Conservation (phyloP, 2,888 invertebrate genomes). For the Aethes cnicana region DNA sequence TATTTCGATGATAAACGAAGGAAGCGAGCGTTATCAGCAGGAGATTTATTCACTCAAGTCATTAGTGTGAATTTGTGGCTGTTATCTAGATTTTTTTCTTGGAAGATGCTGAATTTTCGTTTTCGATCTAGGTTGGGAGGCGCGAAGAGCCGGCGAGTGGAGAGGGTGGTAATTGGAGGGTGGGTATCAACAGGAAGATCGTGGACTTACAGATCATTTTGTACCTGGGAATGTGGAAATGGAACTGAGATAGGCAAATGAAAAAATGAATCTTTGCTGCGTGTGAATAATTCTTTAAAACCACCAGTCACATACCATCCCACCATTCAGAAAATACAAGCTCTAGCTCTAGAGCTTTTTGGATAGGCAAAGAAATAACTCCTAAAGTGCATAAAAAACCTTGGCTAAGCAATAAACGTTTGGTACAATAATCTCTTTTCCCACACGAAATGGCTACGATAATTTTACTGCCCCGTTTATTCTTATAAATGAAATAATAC, state of each 20-base stretch:
- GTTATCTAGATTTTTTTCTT: conserved; percentile 62
- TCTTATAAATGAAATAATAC: conserved; percentile 59
- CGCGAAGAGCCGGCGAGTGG: conserved; percentile 66
- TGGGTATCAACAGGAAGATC: conserved; percentile 60
- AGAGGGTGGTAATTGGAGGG: conserved; percentile 77
- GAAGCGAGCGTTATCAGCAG: conserved; percentile 32
- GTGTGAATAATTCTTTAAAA: no score
- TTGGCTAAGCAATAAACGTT: not conserved
- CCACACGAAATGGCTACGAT: conserved; percentile 5
- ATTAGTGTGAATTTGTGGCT: conserved; percentile 64
- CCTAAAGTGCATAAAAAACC: not conserved
- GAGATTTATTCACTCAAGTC: conserved; percentile 47
- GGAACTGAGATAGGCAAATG: not conserved
- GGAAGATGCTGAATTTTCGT: conserved; percentile 78
- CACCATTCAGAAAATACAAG: no score
- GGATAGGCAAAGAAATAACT: no score
- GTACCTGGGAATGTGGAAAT: not conserved
- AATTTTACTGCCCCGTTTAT: conserved; percentile 35
- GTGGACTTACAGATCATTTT: conserved; percentile 7
- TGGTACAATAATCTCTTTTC: not conserved
- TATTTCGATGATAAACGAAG: conserved; percentile 29
- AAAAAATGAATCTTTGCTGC: no score
- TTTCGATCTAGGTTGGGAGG: conserved; percentile 80
- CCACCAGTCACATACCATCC: no score
- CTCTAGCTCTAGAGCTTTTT: no score